Conservation (phyloP, 2,797 vertebrate genomes). For the Melanotaenia boesemani region DNA sequence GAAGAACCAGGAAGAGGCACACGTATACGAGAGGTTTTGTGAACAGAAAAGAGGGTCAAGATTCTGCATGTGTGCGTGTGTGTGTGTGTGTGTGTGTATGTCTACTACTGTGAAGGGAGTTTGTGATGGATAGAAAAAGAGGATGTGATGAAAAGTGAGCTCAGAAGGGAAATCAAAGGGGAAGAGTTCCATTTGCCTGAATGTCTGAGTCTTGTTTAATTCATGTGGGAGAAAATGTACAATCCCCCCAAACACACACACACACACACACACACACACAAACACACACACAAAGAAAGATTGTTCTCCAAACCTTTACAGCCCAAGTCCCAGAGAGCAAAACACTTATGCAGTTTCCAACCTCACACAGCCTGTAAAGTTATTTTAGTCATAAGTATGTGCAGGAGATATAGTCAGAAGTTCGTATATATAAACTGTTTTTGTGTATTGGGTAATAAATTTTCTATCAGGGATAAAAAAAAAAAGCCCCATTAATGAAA, state of each 20-base stretch:
- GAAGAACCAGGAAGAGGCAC: slow-evolving; percentile 51
- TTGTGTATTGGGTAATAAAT: slow-evolving; percentile 16
- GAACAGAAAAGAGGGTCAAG: not conserved
- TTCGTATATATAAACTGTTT: slow-evolving; percentile 1
- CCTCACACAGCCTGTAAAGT: slow-evolving; percentile 50
- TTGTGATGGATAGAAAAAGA: slow-evolving; percentile 11
- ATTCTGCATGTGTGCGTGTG: not conserved
- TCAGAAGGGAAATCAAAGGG: slow-evolving; percentile 57
- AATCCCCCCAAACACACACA: slow-evolving; percentile 48
- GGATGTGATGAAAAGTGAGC: slow-evolving; percentile 61
- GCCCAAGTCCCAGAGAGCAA: slow-evolving; percentile 19
- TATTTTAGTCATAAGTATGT: slow-evolving; percentile 33
- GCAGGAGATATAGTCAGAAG: slow-evolving; percentile 4
- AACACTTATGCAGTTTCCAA: slow-evolving; percentile 21
- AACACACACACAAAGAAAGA: slow-evolving; percentile 11
- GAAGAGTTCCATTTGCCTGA: slow-evolving; percentile 52
- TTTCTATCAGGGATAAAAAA: slow-evolving; percentile 9
- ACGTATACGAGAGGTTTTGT: slow-evolving; percentile 14
- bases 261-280: slow-evolving; percentile 13
- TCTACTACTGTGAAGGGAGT: not conserved
- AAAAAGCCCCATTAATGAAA: not conserved
- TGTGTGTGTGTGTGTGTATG: not conserved
- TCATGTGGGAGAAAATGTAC: slow-evolving; percentile 56
- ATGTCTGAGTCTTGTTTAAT: slow-evolving; percentile 53
- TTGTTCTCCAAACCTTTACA: slow-evolving; percentile 29